Evolutionary conservation across 2,113 vertebrate genomes (phyloP), one percentile per base, ranked within the genome.

Genomic region (Hippocampus guttulatus): DNA sequence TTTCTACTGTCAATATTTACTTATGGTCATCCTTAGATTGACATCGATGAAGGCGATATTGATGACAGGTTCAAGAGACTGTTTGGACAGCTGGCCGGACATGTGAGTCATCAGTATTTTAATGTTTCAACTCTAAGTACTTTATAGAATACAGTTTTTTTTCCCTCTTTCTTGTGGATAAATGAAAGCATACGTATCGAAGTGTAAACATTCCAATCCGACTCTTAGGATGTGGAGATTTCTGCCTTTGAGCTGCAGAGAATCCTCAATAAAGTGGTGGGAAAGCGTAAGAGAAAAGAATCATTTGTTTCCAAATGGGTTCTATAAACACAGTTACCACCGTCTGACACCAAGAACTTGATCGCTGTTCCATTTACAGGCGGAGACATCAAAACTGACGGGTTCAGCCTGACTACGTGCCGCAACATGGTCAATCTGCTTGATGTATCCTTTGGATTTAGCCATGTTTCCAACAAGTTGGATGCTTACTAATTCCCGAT

Each of bases 381-480:
- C 45, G 5, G 23, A 1, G 88, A 90, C 54, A 84, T 92, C 66
- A 82, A 88, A 79, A 88, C 87, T 1, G 62, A 60, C 27, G 89
- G 90, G 16, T 93, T 92, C 65, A 83, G 83, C 38, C 68, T 90
- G 70, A 2, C 68, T 0, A 90, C 90, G 1, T 92, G 91, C 43
- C 86, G 80, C 70, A 86, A 86, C 78, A 92, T 92, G 90, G 61
- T 92, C 73, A 86, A 88, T 30, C 88, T 93, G 27, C 75, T 93
- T 79, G 91, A 92, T 33, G 91, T 92, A 92, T 93, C 91, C 86
- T 90, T 82, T 45, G n/a, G n/a, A 11, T 45, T 64, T 64, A 47
- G 40, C 12, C 11, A 0, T 1, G 23, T 27, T 65, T 64, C 18
- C 9, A 14, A 64, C 21, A 23, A 12, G 2, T 43, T n/a, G 62